Conservation (phyloP, 2,888 invertebrate genomes). For the Tetanocera ferruginea region DNA sequence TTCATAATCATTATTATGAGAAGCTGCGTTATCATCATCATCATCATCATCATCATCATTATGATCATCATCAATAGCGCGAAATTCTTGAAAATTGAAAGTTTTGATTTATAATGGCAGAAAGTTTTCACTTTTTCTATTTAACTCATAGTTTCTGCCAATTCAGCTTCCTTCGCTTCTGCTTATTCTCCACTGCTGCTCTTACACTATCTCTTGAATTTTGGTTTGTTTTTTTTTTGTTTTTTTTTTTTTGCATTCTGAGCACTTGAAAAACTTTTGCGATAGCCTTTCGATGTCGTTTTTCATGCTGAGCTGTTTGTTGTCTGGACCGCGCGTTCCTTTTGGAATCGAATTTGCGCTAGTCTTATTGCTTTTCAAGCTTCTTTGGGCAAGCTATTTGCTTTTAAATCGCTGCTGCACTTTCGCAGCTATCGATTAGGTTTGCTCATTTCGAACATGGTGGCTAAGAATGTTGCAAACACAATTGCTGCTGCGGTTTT, state of each 20-base stretch:
- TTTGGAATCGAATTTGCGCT: constrained; percentile 13
- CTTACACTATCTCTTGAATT: background rate
- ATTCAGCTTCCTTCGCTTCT: background rate
- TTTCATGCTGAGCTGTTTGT: constrained; percentile 34
- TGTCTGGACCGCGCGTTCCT: constrained; percentile 22
- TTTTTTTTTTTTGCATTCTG: constrained; percentile 4
- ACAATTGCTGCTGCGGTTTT: background rate
- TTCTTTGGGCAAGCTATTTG: background rate
- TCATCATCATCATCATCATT: background rate
- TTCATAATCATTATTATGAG: background rate
- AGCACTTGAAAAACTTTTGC: background rate
- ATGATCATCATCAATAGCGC: constrained; percentile 19
- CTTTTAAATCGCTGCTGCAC: background rate
- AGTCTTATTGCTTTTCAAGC: background rate
- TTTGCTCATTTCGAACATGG: background rate
- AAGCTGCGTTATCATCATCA: background rate
- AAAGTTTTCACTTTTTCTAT: constrained; percentile 44
- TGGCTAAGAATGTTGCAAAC: background rate
- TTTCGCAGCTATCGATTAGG: background rate
- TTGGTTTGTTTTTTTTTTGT: background rate
- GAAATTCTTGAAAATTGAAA: constrained; percentile 52
- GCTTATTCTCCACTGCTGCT: background rate
- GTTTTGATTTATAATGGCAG: constrained; percentile 54
- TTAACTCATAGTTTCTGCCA: constrained; percentile 25
- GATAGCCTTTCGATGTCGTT: constrained; percentile 30